Evolutionary conservation across 2,888 invertebrate species (phyloP), one percentile per base, ranked within the genome.

Genomic region (Drosophila anomelani): DNA sequence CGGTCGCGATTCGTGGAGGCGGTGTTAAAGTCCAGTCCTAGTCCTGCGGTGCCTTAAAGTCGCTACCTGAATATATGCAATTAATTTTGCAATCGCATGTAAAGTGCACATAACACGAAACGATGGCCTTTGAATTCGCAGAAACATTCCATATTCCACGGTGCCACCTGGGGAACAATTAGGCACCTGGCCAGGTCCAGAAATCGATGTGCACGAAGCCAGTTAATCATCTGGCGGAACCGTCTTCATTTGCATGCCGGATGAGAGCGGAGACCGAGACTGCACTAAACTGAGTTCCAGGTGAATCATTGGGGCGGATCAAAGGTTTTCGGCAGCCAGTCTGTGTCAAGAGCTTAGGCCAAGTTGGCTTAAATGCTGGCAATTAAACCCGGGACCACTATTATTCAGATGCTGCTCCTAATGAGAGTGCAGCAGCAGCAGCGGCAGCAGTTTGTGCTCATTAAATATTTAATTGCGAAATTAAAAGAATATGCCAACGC

Each of bases 381-480:
- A 41, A 34, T 51, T 51, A 51, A 32, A 23, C 32, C 23, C 10
- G 34, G 34, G 46, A 53, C 58, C 63, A 63, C 81, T 81, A 86
- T 81, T 81, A 84, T 84, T 84, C 85, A 81, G 64, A 84, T 81
- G 58, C n/a, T 76, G n/a, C 34, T 17, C 70, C 8, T 81, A 81
- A 84, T 81, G 86, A 86, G 86, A 78, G 75, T 80, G 79, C 78
- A 79, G 81, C 84, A n/a, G 38, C 38, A 38, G 38, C 23, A 15
- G 23, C 44, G 6, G 8, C 44, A 32, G 60, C 77, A 77, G 74
- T 77, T 23, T 71, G 82, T 68, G 58, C 84, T 88, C 84, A 88
- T 85, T 85, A 85, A 85, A 85, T 85, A 85, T 85, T 85, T 84
- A 85, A 85, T 88, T 85, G 82, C 62, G 62, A 88, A 88, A 88